phyloP scores from a whole-genome alignment of 2,888 invertebrate genomes.

The Drosophila antonietae region DNA sequence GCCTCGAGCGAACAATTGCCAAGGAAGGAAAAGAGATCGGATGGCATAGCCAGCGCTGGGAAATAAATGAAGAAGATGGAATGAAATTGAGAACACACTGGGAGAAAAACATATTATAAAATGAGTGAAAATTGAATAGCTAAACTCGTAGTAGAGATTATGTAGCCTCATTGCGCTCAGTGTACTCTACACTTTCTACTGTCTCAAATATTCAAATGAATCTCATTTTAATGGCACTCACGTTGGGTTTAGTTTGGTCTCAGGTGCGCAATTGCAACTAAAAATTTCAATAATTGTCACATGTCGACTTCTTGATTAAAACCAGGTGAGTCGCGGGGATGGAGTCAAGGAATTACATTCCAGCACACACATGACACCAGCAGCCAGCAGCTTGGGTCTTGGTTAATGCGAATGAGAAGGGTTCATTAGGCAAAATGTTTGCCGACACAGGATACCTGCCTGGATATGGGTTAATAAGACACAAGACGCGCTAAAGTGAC shows the following conservation, averaged over 20 bases:
- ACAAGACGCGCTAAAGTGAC: constrained; percentile 61
- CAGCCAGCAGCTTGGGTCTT: not conserved
- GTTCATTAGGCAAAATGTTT: constrained; percentile 69
- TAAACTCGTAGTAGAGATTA: no score
- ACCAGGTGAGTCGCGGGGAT: constrained; percentile 36
- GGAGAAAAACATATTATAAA: not conserved
- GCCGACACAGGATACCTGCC: constrained; percentile 55
- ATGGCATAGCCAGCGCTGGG: not conserved
- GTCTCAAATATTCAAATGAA: constrained; percentile 14
- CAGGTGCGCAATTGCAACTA: constrained; percentile 34
- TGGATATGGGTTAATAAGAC: constrained; percentile 77
- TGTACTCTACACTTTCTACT: constrained; percentile 10
- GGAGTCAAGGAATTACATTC: constrained; percentile 29
- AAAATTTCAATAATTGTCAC: constrained; percentile 76
- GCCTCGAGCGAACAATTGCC: constrained; percentile 21
- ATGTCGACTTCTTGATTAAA: constrained; percentile 75
- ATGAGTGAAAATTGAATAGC: no score
- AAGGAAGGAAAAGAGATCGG: constrained; percentile 13
- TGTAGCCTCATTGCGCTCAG: not conserved
- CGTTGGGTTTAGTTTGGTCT: constrained; percentile 49
- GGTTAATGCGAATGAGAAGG: constrained; percentile 48
- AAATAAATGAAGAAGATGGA: constrained; percentile 1
- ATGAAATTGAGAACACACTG: constrained; percentile 5
- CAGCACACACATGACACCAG: constrained; percentile 23
- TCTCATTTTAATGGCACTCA: constrained; percentile 35